These are phyloP conservation scores for Cephus pulcher DNA, from an alignment of 2,888 invertebrate species.

Conservation along the genomic window DNA sequence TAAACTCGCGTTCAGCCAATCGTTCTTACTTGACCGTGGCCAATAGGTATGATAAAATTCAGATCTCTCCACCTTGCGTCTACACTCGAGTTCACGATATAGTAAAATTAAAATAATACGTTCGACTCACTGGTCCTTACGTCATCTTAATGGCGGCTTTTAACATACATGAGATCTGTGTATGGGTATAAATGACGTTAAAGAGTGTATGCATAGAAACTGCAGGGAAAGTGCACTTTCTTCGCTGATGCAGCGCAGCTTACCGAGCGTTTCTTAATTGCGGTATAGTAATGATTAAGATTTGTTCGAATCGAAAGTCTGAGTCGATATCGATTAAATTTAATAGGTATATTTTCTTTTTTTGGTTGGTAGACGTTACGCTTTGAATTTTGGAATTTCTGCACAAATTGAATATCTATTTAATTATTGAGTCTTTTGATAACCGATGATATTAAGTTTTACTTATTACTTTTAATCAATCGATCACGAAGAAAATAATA, in stretches of 20 bases:
- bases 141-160: not conserved
- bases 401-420: not conserved
- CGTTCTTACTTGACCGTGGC: not conserved
- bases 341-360: not conserved
- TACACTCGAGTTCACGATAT: not conserved
- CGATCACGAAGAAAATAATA: not conserved
- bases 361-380: no score
- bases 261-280: constrained; percentile 41
- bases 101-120: not conserved
- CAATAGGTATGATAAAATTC: not conserved
- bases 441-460: not conserved
- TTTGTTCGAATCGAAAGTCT: constrained; percentile 37
- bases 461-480: not conserved
- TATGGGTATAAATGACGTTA: constrained; percentile 16
- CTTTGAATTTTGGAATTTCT: not conserved
- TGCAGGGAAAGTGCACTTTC: constrained; percentile 15
- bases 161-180: not conserved
- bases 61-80: not conserved
- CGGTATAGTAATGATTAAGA: constrained; percentile 40
- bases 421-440: not conserved
- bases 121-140: not conserved
- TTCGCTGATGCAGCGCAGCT: not conserved
- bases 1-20: not conserved
- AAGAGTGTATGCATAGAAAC: constrained; percentile 39
- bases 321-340: not conserved